Evolutionary conservation across 1,140 invertebrate genomes (phyloP).

Genomic region (Eulimnadia texana): DNA sequence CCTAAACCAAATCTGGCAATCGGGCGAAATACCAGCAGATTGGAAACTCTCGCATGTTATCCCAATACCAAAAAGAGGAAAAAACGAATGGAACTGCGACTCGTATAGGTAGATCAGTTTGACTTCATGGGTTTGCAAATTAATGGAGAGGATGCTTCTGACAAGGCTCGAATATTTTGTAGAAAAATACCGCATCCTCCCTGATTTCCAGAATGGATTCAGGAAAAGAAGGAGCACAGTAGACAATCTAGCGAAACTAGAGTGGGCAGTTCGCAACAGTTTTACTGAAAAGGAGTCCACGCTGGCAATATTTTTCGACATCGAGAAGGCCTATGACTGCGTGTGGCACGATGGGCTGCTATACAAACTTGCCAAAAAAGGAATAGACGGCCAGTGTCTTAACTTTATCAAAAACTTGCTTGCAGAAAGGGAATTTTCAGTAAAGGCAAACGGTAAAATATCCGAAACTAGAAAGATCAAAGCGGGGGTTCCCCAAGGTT

Average conservation of each 20-base stretch:
- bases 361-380: conserved; percentile 20
- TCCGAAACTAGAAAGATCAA: background rate
- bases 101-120: background rate
- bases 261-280: conserved; percentile 23
- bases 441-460: background rate
- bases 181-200: conserved; percentile 11
- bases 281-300: conserved; percentile 25
- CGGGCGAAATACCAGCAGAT: background rate
- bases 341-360: conserved; percentile 26
- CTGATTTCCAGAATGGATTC: conserved; percentile 22
- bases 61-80: background rate
- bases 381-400: background rate
- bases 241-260: conserved; percentile 26
- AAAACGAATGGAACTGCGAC: background rate
- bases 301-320: conserved; percentile 26
- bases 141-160: background rate
- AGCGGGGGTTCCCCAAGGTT: background rate
- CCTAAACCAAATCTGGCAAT: background rate
- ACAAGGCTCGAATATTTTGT: background rate
- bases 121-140: background rate
- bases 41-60: background rate
- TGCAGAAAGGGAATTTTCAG: background rate
- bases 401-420: conserved; percentile 13
- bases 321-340: conserved; percentile 26
- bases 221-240: conserved; percentile 24